Evolutionary conservation across 2,113 vertebrate species (phyloP).

Genomic region (Crypturellus undulatus): DNA sequence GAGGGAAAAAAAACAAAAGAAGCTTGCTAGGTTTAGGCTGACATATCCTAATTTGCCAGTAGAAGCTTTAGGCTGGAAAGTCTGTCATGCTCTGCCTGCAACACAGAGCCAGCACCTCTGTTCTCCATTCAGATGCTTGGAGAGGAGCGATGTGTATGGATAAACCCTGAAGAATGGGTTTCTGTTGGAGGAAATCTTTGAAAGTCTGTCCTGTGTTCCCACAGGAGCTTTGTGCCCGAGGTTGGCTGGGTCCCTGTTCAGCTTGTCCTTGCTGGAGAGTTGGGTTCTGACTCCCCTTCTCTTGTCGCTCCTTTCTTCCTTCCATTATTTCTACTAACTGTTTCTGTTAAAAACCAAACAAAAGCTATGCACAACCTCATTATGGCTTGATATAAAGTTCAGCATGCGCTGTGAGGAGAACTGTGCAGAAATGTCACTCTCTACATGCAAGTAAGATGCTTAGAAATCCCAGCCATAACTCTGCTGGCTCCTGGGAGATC

Average conservation of each 20-base stretch:
- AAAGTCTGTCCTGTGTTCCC: background rate
- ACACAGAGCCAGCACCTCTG: background rate
- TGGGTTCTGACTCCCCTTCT: background rate
- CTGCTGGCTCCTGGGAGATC: background rate
- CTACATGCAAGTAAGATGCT: background rate
- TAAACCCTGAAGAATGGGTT: background rate
- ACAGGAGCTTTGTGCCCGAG: background rate
- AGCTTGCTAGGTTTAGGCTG: background rate
- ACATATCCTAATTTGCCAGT: background rate
- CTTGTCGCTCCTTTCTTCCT: background rate
- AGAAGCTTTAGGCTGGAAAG: background rate
- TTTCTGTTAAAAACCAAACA: background rate
- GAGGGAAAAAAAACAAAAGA: background rate
- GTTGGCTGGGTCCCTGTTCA: background rate
- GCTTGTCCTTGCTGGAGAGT: background rate
- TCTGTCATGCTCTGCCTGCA: background rate
- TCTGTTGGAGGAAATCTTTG: background rate
- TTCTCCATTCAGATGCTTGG: background rate
- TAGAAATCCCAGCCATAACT: background rate
- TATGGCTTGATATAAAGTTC: constrained; percentile 8
- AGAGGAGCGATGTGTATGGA: background rate
- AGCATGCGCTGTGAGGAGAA: background rate
- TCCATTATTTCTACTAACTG: background rate
- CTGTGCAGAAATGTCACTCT: constrained; percentile 18
- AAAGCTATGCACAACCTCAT: background rate